Percentiles rank a stretch among this genome's conserved stretches.
phyloP scores from a whole-genome alignment of 1,140 invertebrate genomes.

The Macrobrachium nipponense region DNA sequence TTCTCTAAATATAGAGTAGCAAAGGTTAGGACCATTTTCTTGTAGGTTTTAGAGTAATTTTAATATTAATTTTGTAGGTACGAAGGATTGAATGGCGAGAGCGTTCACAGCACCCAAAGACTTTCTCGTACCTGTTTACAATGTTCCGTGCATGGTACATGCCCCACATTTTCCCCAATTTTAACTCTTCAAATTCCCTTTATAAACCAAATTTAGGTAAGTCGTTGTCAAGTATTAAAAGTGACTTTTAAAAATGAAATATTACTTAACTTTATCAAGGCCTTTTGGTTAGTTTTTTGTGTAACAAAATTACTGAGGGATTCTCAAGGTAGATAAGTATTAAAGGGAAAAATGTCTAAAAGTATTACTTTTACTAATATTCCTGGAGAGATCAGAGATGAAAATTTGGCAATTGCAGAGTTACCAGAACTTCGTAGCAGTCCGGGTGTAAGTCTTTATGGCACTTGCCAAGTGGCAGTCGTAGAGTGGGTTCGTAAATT shows the following conservation, averaged over 20 bases:
- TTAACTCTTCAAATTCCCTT: constrained; percentile 84
- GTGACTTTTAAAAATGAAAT: too few relatives aligned
- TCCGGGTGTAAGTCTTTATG: constrained; percentile 59
- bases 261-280: background rate
- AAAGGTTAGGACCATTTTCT: background rate
- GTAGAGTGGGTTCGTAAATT: constrained; percentile 62
- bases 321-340: too few relatives aligned
- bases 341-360: too few relatives aligned
- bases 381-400: background rate
- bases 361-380: background rate
- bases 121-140: constrained; percentile 92
- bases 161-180: constrained; percentile 90
- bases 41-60: constrained; percentile 42
- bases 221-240: background rate
- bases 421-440: constrained; percentile 61
- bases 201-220: constrained; percentile 88
- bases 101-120: constrained; percentile 78
- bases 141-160: constrained; percentile 93
- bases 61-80: constrained; percentile 72
- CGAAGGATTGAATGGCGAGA: constrained; percentile 91
- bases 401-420: constrained; percentile 25
- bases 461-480: constrained; percentile 61
- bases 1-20: too few relatives aligned
- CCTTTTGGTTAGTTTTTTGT: background rate
- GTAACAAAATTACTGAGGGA: too few relatives aligned